These are phyloP conservation scores for Hipparchia sbordonii DNA, from an alignment of 2,888 invertebrate genomes.

Conservation along the genomic window DNA sequence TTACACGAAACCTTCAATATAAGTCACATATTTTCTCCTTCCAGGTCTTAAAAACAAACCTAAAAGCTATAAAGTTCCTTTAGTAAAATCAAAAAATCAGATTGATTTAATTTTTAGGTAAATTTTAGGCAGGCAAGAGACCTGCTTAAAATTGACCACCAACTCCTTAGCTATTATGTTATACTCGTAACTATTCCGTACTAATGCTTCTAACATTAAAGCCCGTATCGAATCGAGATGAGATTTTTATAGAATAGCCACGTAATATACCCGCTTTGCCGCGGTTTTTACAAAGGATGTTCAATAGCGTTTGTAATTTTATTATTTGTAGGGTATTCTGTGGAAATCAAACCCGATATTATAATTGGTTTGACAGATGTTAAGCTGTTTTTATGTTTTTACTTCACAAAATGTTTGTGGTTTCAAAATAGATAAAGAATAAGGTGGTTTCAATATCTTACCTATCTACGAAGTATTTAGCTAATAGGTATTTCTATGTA, in stretches of 20 bases:
- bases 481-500: too few relatives aligned
- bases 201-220: constrained; percentile 25
- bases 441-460: not conserved
- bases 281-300: constrained; percentile 20
- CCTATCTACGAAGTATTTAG: too few relatives aligned
- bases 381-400: not conserved
- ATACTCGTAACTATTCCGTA: constrained; percentile 19
- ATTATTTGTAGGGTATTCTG: constrained; percentile 19
- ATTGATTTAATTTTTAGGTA: too few relatives aligned
- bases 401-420: not conserved
- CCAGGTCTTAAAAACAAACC: not conserved
- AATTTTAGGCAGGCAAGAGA: too few relatives aligned
- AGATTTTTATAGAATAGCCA: constrained; percentile 22
- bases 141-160: not conserved
- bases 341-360: constrained; percentile 5
- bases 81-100: too few relatives aligned
- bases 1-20: too few relatives aligned
- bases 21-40: too few relatives aligned
- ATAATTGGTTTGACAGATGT: constrained; percentile 13
- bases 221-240: constrained; percentile 22
- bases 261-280: constrained; percentile 8
- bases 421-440: too few relatives aligned
- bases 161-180: not conserved
- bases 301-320: constrained; percentile 7
- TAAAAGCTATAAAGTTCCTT: too few relatives aligned